These are phyloP conservation scores for Hirudinaria manillensis DNA, from an alignment of 2,888 invertebrate genomes.

Conservation along the genomic window DNA sequence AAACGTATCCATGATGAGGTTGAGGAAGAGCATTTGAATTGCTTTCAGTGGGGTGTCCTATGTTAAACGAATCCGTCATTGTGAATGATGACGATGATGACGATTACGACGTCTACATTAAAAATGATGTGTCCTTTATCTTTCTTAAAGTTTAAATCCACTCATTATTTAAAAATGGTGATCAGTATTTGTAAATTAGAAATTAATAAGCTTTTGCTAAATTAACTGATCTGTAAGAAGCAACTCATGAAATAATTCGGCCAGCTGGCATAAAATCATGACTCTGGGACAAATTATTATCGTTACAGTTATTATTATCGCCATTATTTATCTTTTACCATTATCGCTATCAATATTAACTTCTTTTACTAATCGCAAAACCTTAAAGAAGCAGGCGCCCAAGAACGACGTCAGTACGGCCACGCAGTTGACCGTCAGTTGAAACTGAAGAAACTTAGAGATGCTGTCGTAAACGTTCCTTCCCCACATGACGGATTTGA, in stretches of 20 bases:
- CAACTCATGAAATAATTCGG: too few species aligned
- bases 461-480: constrained; percentile 98
- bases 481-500: constrained; percentile 99
- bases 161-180: too few species aligned
- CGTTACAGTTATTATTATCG: background rate
- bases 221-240: too few species aligned
- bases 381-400: constrained; percentile 84
- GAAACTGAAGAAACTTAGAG: constrained; percentile 98
- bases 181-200: too few species aligned
- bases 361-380: too few species aligned
- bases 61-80: background rate
- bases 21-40: constrained; percentile 99
- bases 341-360: background rate
- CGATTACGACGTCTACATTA: too few species aligned
- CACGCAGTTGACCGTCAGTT: constrained; percentile 95
- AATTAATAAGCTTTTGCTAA: too few species aligned
- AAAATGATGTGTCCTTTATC: too few species aligned
- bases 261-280: too few species aligned
- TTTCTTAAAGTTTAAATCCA: too few species aligned
- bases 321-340: too few species aligned
- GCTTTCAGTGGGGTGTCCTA: constrained; percentile 94
- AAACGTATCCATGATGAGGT: constrained; percentile 96
- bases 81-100: background rate
- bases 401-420: constrained; percentile 97
- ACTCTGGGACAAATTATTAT: too few species aligned